Percentiles rank a stretch among this genome's conserved stretches.
phyloP scores from a whole-genome alignment of 2,888 invertebrate species.

The Hirtodrosophila histrioides region DNA sequence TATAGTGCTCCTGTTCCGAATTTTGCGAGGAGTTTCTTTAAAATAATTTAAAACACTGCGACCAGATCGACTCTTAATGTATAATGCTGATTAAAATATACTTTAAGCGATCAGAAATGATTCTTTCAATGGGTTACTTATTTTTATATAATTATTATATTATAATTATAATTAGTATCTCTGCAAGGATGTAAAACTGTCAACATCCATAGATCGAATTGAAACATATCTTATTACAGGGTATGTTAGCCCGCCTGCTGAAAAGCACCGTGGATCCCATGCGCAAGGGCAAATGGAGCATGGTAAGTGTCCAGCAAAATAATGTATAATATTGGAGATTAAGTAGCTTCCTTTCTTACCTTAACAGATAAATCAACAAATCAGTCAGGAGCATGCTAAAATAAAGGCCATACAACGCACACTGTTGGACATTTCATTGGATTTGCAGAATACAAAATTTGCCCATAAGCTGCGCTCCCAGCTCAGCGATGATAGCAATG shows the following conservation, averaged over 20 bases:
- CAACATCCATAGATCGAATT: not conserved
- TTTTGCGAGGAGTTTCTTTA: too few species aligned
- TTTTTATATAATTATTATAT: too few species aligned
- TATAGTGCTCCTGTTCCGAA: too few species aligned
- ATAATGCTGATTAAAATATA: too few species aligned
- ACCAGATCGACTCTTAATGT: too few species aligned
- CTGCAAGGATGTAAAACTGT: too few species aligned
- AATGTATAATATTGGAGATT: not conserved
- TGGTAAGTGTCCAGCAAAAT: constrained; percentile 86
- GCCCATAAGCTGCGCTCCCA: constrained; percentile 84
- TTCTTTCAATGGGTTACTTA: too few species aligned
- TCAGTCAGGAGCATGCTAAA: constrained; percentile 95
- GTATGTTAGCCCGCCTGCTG: constrained; percentile 94
- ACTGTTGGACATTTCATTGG: constrained; percentile 83
- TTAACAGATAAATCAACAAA: constrained; percentile 92
- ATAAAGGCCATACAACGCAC: constrained; percentile 89
- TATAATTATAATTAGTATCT: too few species aligned
- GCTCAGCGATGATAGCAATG: constrained; percentile 76
- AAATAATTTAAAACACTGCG: too few species aligned
- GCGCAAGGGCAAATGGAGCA: constrained; percentile 94
- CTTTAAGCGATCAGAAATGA: too few species aligned
- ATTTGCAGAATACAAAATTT: constrained; percentile 84
- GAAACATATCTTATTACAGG: constrained; percentile 84
- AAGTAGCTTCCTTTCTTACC: not conserved
- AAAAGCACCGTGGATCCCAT: constrained; percentile 91